These are phyloP conservation scores for Aselliscus stoliczkanus DNA, from an alignment of 2,797 vertebrate species.

Conservation along the genomic window DNA sequence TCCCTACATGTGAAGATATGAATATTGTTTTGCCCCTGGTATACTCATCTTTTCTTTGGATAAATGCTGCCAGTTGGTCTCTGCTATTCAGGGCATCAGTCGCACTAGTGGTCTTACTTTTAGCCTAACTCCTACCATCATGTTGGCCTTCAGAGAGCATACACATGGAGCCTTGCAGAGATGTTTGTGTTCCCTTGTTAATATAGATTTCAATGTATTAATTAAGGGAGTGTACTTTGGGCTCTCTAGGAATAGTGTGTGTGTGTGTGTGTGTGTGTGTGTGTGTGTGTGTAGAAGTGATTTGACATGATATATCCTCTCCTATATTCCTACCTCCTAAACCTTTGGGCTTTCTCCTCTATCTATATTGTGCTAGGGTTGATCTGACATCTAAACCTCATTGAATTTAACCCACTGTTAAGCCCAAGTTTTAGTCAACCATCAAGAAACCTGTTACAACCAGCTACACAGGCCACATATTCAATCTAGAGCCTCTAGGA, in stretches of 20 bases:
- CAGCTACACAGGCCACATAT: not conserved
- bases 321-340: not conserved
- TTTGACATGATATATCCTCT: not conserved
- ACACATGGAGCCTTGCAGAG: not conserved
- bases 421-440: not conserved
- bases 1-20: not conserved
- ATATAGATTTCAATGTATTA: not conserved
- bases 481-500: not conserved
- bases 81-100: not conserved
- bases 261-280: not conserved
- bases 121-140: not conserved
- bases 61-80: not conserved
- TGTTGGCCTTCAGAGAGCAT: not conserved
- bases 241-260: not conserved
- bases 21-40: not conserved
- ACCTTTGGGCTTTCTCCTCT: not conserved
- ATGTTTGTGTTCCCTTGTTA: not conserved
- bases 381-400: not conserved
- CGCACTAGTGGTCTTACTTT: not conserved
- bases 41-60: not conserved
- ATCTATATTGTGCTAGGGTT: not conserved
- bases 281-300: not conserved
- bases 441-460: not conserved
- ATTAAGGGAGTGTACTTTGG: not conserved
- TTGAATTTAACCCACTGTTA: not conserved